Base-by-base conservation (phyloP, 2,797 vertebrate genomes). In the Hybognathus amarus region DNA sequence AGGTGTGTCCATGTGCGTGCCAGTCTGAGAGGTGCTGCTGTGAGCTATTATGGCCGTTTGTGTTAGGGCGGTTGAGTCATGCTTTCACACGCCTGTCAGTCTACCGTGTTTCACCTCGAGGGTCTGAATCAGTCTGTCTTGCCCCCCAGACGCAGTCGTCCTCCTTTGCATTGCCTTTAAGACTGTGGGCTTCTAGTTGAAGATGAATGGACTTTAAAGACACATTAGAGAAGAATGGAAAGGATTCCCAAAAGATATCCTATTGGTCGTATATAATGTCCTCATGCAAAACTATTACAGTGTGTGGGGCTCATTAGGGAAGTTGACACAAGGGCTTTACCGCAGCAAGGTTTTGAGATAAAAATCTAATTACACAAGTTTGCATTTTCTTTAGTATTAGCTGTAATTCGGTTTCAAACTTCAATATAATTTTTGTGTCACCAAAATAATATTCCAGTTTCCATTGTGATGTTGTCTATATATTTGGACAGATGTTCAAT, bases 181-280 rank as follows among this genome's bases (percentile, higher is more conserved):
- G 74, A 79, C 67, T 56, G 85, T 54, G 18, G 61, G 79, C 79
- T 78, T 71, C 74, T 36, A 36, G 63, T 56, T 40, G 69, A 82
- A 87, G 79, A 84, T 79, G 76, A 82, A 86, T 86, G 71, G 79
- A 84, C 70, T 71, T 50, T 85, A 73, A 85, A 88, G 50, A 85
- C 76, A 67, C 81, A 54, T 88, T 82, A 78, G 33, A 73, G 73
- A 70, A 36, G 36, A 64, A 54, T 50, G 59, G 56, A 56, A 74
- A 45, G n/a, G 18, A 69, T 36, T 80, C 73, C 83, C 45, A 50
- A 63, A 61, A 83, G 84, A 85, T 9, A 61, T 33, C 59, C 76
- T 33, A 64, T 64, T 63, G 76, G 64, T 0, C 18, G 2, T 45
- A 24, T 52, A 18, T 42, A 38, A 45, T 66, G 45, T 66, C 45